A percentile compares a stretch with the other conserved stretches of the same genome.
Evolutionary conservation across 2,113 vertebrate species (phyloP).

Genomic region (Falco punctatus): DNA sequence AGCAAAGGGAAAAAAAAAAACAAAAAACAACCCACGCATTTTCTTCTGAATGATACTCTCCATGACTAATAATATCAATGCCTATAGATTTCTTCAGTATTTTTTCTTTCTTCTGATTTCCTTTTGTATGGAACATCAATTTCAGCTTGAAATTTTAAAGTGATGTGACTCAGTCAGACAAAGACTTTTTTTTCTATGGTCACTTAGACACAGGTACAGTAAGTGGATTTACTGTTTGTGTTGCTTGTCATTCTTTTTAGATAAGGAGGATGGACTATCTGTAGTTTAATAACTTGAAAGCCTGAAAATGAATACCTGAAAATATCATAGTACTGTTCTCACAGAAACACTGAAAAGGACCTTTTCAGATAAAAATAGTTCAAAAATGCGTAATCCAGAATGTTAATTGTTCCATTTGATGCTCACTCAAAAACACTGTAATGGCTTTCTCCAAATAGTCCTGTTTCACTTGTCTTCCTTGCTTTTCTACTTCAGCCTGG

Average conservation of each 20-base stretch:
- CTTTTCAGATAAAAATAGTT: background rate
- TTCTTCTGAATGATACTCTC: background rate
- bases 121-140: conserved; percentile 5
- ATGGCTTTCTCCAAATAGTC: background rate
- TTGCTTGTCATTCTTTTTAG: background rate
- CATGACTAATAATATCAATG: background rate
- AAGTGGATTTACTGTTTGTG: conserved; percentile 1
- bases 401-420: conserved; percentile 11
- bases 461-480: background rate
- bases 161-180: background rate
- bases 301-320: conserved; percentile 36
- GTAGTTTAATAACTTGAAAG: conserved; percentile 48
- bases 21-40: background rate
- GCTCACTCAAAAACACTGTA: background rate
- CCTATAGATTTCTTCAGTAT: background rate
- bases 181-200: background rate
- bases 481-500: background rate
- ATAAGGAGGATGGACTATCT: background rate
- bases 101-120: conserved; percentile 15
- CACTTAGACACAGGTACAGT: background rate
- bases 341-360: background rate
- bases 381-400: conserved; percentile 7
- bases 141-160: conserved; percentile 39
- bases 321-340: background rate
- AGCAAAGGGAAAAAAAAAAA: background rate